Evolutionary conservation across 2,113 vertebrate genomes (phyloP).

Genomic region (Marmota flaviventris): DNA sequence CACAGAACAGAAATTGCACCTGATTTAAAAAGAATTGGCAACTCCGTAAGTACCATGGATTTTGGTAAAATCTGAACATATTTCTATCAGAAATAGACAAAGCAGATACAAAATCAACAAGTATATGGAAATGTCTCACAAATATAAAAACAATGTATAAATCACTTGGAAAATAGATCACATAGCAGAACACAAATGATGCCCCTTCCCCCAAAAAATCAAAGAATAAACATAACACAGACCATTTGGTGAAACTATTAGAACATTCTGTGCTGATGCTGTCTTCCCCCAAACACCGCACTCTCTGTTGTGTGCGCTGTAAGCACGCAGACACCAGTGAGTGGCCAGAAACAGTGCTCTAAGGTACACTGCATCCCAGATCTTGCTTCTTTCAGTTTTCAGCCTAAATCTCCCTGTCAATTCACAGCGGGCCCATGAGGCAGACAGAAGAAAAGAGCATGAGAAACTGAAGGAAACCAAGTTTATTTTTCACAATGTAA

Average conservation of each 20-base stretch:
- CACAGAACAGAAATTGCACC: slow-evolving; percentile 7
- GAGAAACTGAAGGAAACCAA: not conserved
- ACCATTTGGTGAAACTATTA: not conserved
- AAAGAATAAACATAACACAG: not conserved
- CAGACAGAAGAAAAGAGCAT: not conserved
- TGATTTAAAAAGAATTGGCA: not conserved
- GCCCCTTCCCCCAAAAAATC: not conserved
- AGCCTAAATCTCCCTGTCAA: not conserved
- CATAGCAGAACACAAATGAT: not conserved
- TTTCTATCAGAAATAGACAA: slow-evolving; percentile 15
- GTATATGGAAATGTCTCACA: not conserved
- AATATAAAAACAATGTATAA: not conserved
- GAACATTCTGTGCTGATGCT: not conserved
- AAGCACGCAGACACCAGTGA: not conserved
- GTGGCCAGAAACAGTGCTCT: not conserved
- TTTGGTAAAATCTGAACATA: not conserved
- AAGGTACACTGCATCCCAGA: not conserved
- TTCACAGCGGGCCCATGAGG: not conserved
- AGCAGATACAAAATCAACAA: not conserved
- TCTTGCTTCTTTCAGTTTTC: not conserved
- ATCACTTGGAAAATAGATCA: not conserved
- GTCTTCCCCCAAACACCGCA: not conserved
- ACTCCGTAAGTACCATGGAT: not conserved
- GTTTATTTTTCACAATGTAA: not conserved
- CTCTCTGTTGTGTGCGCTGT: not conserved